Evolutionary conservation across 37 sponge, comb jelly and placozoan species (phyloP).

Genomic region (Bolinopsis microptera): DNA sequence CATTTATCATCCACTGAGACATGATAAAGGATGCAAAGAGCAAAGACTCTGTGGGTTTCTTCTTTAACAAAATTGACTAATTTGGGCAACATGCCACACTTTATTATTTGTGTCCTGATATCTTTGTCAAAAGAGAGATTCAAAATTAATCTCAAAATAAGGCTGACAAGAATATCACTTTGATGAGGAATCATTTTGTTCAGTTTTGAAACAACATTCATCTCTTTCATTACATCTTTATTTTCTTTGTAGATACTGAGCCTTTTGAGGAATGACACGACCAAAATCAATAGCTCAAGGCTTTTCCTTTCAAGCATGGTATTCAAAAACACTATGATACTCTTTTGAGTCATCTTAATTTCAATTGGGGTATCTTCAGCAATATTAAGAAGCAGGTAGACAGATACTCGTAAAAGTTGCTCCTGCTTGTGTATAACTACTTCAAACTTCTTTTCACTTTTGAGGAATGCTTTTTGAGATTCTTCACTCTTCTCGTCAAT

Average conservation of each 20-base stretch:
- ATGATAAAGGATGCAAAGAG: constrained; percentile 82
- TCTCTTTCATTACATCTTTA: constrained; percentile 83
- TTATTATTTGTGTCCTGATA: constrained; percentile 82
- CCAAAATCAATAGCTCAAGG: constrained; percentile 85
- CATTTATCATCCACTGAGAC: constrained; percentile 83
- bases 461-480: constrained; percentile 78
- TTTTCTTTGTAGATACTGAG: constrained; percentile 87
- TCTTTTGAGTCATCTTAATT: constrained; percentile 87
- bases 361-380: constrained; percentile 88
- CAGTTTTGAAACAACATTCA: constrained; percentile 72
- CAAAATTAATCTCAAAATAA: constrained; percentile 80
- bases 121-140: constrained; percentile 89
- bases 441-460: constrained; percentile 76
- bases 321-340: constrained; percentile 70
- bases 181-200: constrained; percentile 73
- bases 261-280: constrained; percentile 90
- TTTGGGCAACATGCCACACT: constrained; percentile 82
- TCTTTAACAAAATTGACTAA: constrained; percentile 73
- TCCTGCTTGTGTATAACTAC: constrained; percentile 84
- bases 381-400: constrained; percentile 86
- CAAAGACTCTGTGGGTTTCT: neutral
- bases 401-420: constrained; percentile 82
- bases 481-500: constrained; percentile 53
- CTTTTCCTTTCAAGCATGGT: constrained; percentile 79
- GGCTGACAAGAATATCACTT: constrained; percentile 82